These are phyloP conservation scores for Scylla paramamosain DNA, from an alignment of 1,140 invertebrate species.

Conservation along the genomic window DNA sequence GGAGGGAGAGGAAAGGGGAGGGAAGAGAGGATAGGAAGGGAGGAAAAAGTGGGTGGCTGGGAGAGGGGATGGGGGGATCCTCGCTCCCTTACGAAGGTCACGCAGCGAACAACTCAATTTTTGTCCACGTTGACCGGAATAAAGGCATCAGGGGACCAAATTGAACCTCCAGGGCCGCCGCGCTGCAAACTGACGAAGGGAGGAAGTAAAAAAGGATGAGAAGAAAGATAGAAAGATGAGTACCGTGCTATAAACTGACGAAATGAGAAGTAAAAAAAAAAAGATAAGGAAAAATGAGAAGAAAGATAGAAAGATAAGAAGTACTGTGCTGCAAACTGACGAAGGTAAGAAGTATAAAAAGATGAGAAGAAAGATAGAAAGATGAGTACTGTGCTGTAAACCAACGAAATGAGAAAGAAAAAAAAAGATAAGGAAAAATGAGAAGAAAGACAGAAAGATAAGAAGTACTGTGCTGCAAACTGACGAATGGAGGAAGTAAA, in stretches of 20 bases:
- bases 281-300: neutral
- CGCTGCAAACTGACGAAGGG: neutral
- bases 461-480: neutral
- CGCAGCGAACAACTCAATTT: neutral
- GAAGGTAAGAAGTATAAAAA: neutral
- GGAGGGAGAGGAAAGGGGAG: too few species aligned
- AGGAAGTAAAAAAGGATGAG: neutral
- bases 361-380: too few species aligned
- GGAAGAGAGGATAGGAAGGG: neutral
- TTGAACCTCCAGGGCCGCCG: neutral
- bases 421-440: neutral
- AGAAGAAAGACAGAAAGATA: too few species aligned
- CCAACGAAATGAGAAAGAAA: neutral
- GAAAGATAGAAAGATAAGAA: too few species aligned
- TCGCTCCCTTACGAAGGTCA: neutral
- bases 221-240: too few species aligned
- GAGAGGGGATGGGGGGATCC: neutral
- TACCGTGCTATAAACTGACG: too few species aligned
- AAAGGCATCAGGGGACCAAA: neutral
- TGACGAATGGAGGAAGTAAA: neutral
- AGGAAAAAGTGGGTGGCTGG: neutral
- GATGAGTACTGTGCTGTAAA: too few species aligned
- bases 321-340: neutral
- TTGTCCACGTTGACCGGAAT: conserved; percentile 20
- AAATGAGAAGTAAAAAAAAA: neutral